Evolutionary conservation across 1,140 invertebrate genomes (phyloP), one percentile per base, ranked within the genome.

Genomic region (Magallana gigas): DNA sequence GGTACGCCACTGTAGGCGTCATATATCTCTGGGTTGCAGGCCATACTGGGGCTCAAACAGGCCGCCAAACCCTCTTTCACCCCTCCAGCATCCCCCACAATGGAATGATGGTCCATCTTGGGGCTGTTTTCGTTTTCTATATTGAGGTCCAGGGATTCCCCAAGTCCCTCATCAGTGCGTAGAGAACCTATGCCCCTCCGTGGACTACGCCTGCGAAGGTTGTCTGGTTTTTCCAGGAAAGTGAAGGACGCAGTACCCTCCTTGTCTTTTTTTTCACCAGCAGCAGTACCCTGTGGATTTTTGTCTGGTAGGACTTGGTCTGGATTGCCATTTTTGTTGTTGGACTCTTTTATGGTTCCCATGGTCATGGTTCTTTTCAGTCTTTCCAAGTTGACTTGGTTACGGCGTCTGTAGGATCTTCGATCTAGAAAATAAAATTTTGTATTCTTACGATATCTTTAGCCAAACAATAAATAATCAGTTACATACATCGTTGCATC

Each of bases 111-210:
- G 7, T 89, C 88, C 57, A 62, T 56, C 68, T 89, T 89, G 9
- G 85, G 85, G 64, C 88, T 89, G 29, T 85, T 71, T 23, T 80
- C 84, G 59, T 85, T 89, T 82, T 89, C 88, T 48, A 85, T 86
- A 58, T 89, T 89, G 7, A 89, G 71, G 71, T 89, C 88, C 3
- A 89, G 64, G 3, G 88, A 89, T 62, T 89, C 88, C 8, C 88
- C 88, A 7, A 89, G 85, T 36, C 88, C 88, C 81, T 89, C 88
- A 64, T 89, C 88, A 18, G 82, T 83, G 8, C 84, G 84, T 16
- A 18, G 82, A 18, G 57, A 56, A 83, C 81, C 86, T 60, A 23
- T 58, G 59, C 62, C 82, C 57, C 56, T 84, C 57, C 81, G 58
- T 76, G 6, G 82, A 18, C 81, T n/a, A 7, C 18, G 58, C 16